A percentile compares a stretch with the other conserved stretches of the same genome.
phyloP scores from a whole-genome alignment of 2,113 vertebrate species.

The Chlorodrepanis virens region DNA sequence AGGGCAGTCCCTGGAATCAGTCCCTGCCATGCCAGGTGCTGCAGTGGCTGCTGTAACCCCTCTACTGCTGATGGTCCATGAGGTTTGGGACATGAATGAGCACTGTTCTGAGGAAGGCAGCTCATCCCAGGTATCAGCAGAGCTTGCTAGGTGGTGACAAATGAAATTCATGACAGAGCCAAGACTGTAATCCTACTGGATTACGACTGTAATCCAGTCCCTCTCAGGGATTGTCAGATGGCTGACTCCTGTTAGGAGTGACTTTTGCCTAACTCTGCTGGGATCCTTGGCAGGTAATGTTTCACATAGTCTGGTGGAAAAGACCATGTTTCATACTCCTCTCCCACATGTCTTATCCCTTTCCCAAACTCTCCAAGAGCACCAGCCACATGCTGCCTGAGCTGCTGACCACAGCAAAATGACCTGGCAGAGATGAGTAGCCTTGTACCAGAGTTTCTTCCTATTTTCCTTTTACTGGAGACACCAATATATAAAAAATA shows the following conservation, averaged over 20 bases:
- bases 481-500: not conserved
- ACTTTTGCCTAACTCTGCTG: not conserved
- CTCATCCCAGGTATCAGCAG: not conserved
- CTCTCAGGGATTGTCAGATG: not conserved
- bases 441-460: not conserved
- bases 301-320: not conserved
- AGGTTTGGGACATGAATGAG: not conserved
- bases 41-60: not conserved
- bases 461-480: not conserved
- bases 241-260: not conserved
- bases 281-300: not conserved
- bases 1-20: not conserved
- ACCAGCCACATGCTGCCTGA: not conserved
- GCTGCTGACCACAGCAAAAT: not conserved
- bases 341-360: not conserved
- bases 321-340: not conserved
- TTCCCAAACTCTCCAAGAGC: not conserved
- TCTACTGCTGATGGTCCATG: accelerated
- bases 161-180: not conserved
- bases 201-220: not conserved
- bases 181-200: not conserved
- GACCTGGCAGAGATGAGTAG: not conserved
- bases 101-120: not conserved
- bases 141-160: not conserved
- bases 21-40: not conserved